Conservation (phyloP, 2,113 vertebrate genomes). For the Tiliqua scincoides region DNA sequence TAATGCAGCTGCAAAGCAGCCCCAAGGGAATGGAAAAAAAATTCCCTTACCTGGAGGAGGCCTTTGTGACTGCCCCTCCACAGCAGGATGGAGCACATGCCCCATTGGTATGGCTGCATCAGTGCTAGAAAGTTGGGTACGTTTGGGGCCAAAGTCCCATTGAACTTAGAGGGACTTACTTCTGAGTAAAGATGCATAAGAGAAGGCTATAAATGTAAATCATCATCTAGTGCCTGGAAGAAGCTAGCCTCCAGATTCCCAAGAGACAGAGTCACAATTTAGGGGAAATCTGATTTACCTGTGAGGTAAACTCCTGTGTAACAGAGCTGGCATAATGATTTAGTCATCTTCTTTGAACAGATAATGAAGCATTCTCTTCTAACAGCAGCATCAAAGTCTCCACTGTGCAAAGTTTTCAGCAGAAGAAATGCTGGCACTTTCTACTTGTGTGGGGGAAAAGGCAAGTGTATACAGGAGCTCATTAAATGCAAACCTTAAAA, state of each 20-base stretch:
- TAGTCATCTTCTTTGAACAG: neutral
- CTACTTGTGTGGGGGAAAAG: neutral
- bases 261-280: neutral
- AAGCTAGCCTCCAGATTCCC: neutral
- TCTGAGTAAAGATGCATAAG: neutral
- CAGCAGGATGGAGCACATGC: too few relatives aligned
- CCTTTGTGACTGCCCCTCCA: too few relatives aligned
- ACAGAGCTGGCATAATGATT: neutral
- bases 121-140: too few relatives aligned
- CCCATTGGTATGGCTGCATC: too few relatives aligned
- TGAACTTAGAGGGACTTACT: neutral
- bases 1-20: too few relatives aligned
- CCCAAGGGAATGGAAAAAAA: too few relatives aligned
- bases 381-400: neutral
- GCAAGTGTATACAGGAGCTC: neutral
- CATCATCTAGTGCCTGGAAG: neutral
- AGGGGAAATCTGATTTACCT: neutral
- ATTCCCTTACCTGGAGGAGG: too few relatives aligned
- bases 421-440: neutral
- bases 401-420: neutral
- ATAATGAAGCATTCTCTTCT: too few relatives aligned
- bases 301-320: rapidly evolving
- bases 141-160: too few relatives aligned
- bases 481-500: neutral
- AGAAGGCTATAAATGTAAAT: neutral